Base-by-base conservation (phyloP, 2,888 invertebrate species). In the Lepetodrilus schrolli region DNA sequence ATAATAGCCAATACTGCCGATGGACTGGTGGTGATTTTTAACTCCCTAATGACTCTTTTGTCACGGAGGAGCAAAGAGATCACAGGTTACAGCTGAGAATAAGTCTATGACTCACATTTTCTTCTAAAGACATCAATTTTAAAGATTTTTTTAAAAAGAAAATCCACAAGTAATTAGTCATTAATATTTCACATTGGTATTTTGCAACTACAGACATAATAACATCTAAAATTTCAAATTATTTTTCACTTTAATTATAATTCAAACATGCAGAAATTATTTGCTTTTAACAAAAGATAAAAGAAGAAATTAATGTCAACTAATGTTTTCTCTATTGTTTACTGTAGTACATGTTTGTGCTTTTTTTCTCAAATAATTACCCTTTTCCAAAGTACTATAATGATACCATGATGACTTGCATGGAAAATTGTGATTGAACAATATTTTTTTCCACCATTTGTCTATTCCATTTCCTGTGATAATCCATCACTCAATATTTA, bases 11-110 rank as follows among this genome's bases (percentile, higher is more conserved):
- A 58, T 58, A 58, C 30, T 30, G 34, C 58, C 58, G n/a, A 58
- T 58, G 58, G 26, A 58, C 58, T 17, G 17, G 58, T 30, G 58
- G 34, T 58, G 58, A 58, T 58, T 58, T 58, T 21, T 30, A 58
- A 13, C 30, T 58, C 58, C 30, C 58, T 58, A 58, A 58, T 58
- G 58, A 58, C 58, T 58, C 58, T 58, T 58, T 58, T 58, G 58
- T 58, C 58, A 34, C 58, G 30, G 30, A 58, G 58, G 58, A 58
- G 30, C n/a, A n/a, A 58, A 58, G n/a, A n/a, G 58, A 58, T 58
- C 58, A 30, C 43, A 58, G 26, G 58, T 30, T 34, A n/a, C 5
- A 26, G 30, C 58, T 17, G n/a, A 13, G 10, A 34, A 58, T 58
- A 58, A 21, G 58, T 58, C 34, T 58, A 30, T 58, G 58, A 58